Evolutionary conservation across 2,888 invertebrate genomes (phyloP), one percentile per base, ranked within the genome.

Genomic region (Drosophila eohydei): DNA sequence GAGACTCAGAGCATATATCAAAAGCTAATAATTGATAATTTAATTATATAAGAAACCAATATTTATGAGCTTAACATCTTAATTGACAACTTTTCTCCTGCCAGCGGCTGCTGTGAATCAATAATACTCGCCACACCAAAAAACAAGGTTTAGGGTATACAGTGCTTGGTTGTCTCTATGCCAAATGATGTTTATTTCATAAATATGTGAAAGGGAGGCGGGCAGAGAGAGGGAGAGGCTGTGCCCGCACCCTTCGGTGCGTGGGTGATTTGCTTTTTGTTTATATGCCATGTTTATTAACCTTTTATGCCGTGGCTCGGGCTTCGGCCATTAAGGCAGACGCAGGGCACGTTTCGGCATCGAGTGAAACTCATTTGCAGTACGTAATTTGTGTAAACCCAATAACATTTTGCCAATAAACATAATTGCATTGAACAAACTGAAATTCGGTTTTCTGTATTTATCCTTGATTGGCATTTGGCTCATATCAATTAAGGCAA

Each of bases 401-500:
- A 72, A 88, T 78, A 80, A 88, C 88, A 79, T 77, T 88, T 85
- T 50, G 74, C 83, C 79, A 81, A 88, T 83, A 85, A 83, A 77
- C 71, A 83, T 85, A 81, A 85, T 88, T 85, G 86, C 80, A 73
- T 85, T 74, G 69, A 68, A 67, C 74, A 70, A 74, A 76, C 61
- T 11, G 16, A 11, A 52, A 28, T 52, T 38, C 3, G 52, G 36
- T 52, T 52, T 52, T 26, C 38, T n/a, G 57, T 48, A 56, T 59
- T 60, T 16, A 52, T 8, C 36, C 60, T 52, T 78, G 70, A 70
- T 77, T 78, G 74, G 56, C 62, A 51, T 73, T 69, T 73, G 61
- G 50, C 41, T 55, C 51, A 34, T 43, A 59, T 52, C 65, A 73
- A 76, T 76, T 73, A 74, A 50, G 30, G 26, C 40, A 38, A 51